Percentiles rank a stretch among this genome's conserved stretches.
These are phyloP conservation scores for Musca vetustissima DNA, from an alignment of 1,140 invertebrate species.

Conservation along the genomic window DNA sequence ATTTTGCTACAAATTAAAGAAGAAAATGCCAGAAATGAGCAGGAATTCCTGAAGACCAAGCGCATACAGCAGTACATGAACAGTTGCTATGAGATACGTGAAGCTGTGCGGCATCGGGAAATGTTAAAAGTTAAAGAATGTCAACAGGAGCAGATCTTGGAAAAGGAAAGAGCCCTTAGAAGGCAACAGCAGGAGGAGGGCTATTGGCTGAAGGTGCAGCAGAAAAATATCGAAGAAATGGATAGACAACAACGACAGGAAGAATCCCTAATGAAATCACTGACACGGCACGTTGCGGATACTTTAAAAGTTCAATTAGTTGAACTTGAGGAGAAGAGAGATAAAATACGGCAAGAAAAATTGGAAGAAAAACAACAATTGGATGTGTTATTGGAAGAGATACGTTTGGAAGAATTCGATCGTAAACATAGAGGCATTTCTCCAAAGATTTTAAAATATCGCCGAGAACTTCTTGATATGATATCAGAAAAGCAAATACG, in stretches of 20 bases:
- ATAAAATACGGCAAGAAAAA: slow-evolving; percentile 30
- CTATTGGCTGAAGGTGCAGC: slow-evolving; percentile 39
- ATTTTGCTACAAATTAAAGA: slow-evolving; percentile 40
- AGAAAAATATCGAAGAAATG: not conserved
- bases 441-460: slow-evolving; percentile 30
- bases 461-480: slow-evolving; percentile 38
- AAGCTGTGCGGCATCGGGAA: slow-evolving; percentile 39
- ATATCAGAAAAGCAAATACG: slow-evolving; percentile 34
- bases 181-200: slow-evolving; percentile 38
- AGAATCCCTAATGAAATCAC: slow-evolving; percentile 25
- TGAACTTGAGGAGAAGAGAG: slow-evolving; percentile 35
- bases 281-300: slow-evolving; percentile 34
- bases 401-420: slow-evolving; percentile 45
- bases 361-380: slow-evolving; percentile 32
- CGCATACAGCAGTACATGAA: slow-evolving; percentile 42
- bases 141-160: slow-evolving; percentile 46
- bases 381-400: slow-evolving; percentile 37
- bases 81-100: slow-evolving; percentile 48
- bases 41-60: slow-evolving; percentile 39
- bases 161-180: slow-evolving; percentile 36
- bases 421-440: not conserved
- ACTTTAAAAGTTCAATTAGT: slow-evolving; percentile 35
- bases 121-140: slow-evolving; percentile 35
- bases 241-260: slow-evolving; percentile 29
- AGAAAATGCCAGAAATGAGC: slow-evolving; percentile 30